phyloP scores from a whole-genome alignment of 2,797 vertebrate species.

The Pseudochirops cupreus region DNA sequence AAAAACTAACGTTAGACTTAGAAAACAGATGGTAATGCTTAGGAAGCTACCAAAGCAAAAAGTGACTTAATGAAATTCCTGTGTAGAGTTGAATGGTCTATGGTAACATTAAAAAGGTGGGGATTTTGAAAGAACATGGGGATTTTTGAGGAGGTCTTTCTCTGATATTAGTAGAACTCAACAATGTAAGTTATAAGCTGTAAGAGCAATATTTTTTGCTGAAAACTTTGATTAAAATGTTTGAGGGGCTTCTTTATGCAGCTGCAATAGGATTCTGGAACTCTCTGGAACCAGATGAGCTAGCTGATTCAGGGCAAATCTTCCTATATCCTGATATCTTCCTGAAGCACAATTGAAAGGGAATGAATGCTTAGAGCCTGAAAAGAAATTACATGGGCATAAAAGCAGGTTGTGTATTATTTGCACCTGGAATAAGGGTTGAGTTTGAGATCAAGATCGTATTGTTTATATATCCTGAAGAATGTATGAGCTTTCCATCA shows the following conservation, averaged over 20 bases:
- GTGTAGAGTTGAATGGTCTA: too few species aligned
- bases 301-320: neutral
- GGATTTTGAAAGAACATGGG: too few species aligned
- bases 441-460: neutral
- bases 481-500: neutral
- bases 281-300: conserved; percentile 12
- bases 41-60: too few species aligned
- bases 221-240: conserved; percentile 32
- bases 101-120: too few species aligned
- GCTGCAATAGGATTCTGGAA: neutral
- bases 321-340: conserved; percentile 1
- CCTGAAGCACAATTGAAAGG: conserved; percentile 12
- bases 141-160: too few species aligned
- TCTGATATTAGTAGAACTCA: too few species aligned
- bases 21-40: too few species aligned
- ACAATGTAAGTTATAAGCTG: too few species aligned
- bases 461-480: neutral
- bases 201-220: too few species aligned
- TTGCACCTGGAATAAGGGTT: neutral
- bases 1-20: too few species aligned
- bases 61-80: too few species aligned
- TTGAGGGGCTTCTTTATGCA: neutral
- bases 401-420: neutral
- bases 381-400: neutral
- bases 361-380: neutral